Evolutionary conservation across 1,140 invertebrate genomes (phyloP).

Genomic region (Hirudo medicinalis): DNA sequence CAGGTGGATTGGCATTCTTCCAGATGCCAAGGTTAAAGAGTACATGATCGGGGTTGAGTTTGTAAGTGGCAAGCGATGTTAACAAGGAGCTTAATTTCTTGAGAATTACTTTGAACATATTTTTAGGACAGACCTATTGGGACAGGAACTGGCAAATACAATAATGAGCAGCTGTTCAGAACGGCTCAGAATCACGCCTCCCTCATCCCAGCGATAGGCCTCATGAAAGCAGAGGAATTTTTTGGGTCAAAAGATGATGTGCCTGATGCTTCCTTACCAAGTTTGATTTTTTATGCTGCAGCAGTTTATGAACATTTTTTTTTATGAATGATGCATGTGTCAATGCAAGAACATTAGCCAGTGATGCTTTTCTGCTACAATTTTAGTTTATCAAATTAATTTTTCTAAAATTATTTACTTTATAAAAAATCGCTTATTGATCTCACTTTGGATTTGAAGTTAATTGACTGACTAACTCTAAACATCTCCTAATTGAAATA

Average conservation of each 20-base stretch:
- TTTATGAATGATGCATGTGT: no score
- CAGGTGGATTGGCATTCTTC: conserved; percentile 47
- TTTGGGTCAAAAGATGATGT: conserved; percentile 16
- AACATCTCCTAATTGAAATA: no score
- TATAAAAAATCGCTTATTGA: no score
- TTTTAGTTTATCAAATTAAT: no score
- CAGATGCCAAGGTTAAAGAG: conserved; percentile 40
- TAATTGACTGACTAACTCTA: no score
- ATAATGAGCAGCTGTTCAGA: conserved; percentile 44
- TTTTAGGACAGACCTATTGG: conserved; percentile 45
- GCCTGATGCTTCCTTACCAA: no score
- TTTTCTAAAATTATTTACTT: no score
- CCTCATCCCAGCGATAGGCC: conserved; percentile 46
- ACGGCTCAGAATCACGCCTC: conserved; percentile 47
- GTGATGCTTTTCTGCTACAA: no score
- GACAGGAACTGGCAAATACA: conserved; percentile 45
- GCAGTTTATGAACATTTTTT: no score
- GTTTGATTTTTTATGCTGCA: no score
- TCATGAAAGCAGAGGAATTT: conserved; percentile 45
- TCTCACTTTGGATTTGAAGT: no score
- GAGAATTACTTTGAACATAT: not conserved
- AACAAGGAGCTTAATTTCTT: not conserved
- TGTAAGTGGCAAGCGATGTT: conserved; percentile 25
- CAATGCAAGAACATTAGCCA: no score
- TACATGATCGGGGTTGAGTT: conserved; percentile 50